These are phyloP conservation scores for Diceros bicornis DNA, from an alignment of 2,797 vertebrate species.

Conservation along the genomic window DNA sequence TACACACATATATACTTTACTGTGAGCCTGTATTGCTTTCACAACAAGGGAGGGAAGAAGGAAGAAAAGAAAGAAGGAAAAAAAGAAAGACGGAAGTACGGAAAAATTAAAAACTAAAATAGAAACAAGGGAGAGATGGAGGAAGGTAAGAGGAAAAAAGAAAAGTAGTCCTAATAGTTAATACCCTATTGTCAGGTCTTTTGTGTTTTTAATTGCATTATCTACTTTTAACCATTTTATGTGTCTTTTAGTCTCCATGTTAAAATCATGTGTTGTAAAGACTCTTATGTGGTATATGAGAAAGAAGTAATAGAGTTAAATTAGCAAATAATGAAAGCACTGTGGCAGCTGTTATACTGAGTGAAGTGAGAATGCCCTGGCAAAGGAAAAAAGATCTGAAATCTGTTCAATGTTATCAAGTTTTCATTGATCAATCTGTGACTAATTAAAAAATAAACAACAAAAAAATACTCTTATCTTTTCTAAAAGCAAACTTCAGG, in stretches of 20 bases:
- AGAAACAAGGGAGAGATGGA: neutral
- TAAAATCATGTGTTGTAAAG: constrained; percentile 31
- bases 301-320: constrained; percentile 66
- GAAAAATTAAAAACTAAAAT: neutral
- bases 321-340: constrained; percentile 70
- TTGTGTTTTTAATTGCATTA: constrained; percentile 54
- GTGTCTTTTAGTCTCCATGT: neutral
- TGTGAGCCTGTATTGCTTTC: constrained; percentile 1
- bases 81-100: neutral
- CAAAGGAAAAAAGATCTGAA: constrained; percentile 65
- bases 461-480: constrained; percentile 47
- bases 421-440: constrained; percentile 77
- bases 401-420: constrained; percentile 72
- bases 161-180: neutral
- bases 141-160: neutral
- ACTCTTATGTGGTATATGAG: neutral
- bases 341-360: constrained; percentile 68
- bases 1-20: neutral
- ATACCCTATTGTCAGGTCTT: neutral
- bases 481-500: constrained; percentile 44
- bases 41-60: neutral
- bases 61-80: neutral
- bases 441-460: constrained; percentile 78
- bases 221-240: constrained; percentile 48
- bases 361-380: constrained; percentile 68